Conservation (phyloP, 1,140 invertebrate species). For the Zaprionus capensis region DNA sequence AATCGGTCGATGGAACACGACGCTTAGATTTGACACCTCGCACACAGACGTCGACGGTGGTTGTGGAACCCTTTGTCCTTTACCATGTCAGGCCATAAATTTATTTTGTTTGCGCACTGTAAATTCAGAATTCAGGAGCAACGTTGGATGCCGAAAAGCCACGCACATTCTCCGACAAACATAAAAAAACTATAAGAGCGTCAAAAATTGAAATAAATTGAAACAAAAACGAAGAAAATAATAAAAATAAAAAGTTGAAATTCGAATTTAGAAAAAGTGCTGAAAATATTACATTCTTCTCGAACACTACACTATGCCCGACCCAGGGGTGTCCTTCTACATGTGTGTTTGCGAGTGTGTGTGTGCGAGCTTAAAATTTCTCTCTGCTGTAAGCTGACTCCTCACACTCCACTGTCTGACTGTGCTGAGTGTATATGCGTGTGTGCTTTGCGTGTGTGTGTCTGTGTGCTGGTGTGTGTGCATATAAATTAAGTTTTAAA, state of each 20-base stretch:
- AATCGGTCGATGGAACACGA: constrained; percentile 20
- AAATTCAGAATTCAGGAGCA: constrained; percentile 62
- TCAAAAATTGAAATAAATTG: constrained; percentile 81
- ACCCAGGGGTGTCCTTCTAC: constrained; percentile 6
- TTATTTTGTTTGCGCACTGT: constrained; percentile 68
- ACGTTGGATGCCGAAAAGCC: constrained; percentile 51
- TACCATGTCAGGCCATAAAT: constrained; percentile 69
- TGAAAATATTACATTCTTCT: constrained; percentile 68
- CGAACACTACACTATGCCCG: constrained; percentile 17
- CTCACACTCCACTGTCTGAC: constrained; percentile 31
- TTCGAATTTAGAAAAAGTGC: constrained; percentile 42
- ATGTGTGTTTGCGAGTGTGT: constrained; percentile 28
- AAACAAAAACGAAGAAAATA: constrained; percentile 44
- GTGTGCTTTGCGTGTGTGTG: constrained; percentile 37
- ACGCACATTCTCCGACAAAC: constrained; percentile 44
- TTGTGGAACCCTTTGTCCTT: constrained; percentile 49
- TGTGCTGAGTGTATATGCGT: constrained; percentile 15
- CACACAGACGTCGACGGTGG: constrained; percentile 25
- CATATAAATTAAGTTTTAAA: constrained; percentile 83
- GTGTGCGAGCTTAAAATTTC: constrained; percentile 37
- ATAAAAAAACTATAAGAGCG: constrained; percentile 61
- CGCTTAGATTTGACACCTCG: constrained; percentile 58
- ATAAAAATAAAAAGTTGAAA: constrained; percentile 35
- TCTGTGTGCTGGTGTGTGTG: constrained; percentile 57
- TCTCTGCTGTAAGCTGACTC: constrained; percentile 60